Conservation (phyloP, 2,888 invertebrate species). For the Odiellus spinosus region DNA sequence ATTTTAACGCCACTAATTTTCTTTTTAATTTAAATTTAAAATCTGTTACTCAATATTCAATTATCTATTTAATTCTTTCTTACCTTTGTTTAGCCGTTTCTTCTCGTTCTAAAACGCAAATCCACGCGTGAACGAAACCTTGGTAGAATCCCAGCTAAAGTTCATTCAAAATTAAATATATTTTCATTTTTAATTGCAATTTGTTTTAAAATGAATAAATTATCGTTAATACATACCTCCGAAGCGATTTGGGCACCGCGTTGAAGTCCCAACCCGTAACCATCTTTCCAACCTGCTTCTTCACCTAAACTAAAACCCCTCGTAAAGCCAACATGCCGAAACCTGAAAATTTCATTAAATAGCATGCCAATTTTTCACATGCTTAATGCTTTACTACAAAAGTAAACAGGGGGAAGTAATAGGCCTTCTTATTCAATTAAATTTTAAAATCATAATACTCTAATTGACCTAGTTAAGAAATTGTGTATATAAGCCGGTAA, state of each 20-base stretch:
- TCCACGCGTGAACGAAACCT: conserved; percentile 22
- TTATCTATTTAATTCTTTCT: not conserved
- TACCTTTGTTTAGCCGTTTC: conserved; percentile 20
- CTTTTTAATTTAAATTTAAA: conserved; percentile 6
- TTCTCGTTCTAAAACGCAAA: conserved; percentile 20
- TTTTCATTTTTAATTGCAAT: not conserved
- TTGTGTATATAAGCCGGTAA: too few relatives aligned
- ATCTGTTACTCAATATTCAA: not conserved
- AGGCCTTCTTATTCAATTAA: too few relatives aligned
- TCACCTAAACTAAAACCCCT: conserved; percentile 22
- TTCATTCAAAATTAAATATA: not conserved
- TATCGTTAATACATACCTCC: conserved; percentile 11
- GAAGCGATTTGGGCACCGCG: conserved; percentile 22
- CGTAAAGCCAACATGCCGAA: conserved; percentile 22
- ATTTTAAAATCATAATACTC: too few relatives aligned
- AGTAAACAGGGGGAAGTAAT: too few relatives aligned
- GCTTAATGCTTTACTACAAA: too few relatives aligned
- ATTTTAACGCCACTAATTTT: conserved; percentile 19
- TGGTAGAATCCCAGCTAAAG: conserved; percentile 22
- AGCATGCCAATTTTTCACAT: too few relatives aligned
- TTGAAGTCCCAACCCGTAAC: conserved; percentile 20
- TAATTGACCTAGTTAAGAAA: too few relatives aligned
- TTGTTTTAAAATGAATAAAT: not conserved
- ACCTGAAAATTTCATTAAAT: conserved; percentile 5
- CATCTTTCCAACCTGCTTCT: conserved; percentile 22